phyloP scores from a whole-genome alignment of 2,113 vertebrate genomes.

The Scomber colias region DNA sequence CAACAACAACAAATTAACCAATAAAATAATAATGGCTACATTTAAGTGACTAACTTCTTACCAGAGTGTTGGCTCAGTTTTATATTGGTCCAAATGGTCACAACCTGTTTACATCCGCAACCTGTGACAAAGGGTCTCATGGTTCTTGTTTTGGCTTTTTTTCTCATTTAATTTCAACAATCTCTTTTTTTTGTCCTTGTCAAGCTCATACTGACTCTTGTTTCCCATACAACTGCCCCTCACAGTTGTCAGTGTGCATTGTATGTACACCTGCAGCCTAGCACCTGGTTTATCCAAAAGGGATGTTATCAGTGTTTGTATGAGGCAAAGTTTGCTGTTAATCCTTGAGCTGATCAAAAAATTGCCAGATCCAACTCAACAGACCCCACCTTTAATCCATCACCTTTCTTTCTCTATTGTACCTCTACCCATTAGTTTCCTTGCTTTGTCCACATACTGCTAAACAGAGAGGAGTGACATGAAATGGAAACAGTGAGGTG shows the following conservation, averaged over 20 bases:
- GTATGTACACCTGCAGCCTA: slow-evolving; percentile 8
- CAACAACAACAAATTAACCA: no score
- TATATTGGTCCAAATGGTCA: no score
- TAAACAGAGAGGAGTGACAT: slow-evolving; percentile 43
- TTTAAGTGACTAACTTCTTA: no score
- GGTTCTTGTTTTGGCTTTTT: neutral
- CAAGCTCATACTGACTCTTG: neutral
- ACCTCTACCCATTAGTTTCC: slow-evolving; percentile 9
- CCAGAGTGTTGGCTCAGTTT: no score
- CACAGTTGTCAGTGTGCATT: neutral
- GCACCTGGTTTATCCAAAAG: slow-evolving; percentile 20
- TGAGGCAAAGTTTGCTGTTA: slow-evolving; percentile 11
- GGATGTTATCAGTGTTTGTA: slow-evolving; percentile 27
- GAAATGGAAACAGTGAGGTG: slow-evolving; percentile 59
- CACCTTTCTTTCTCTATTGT: slow-evolving; percentile 6
- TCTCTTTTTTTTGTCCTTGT: neutral
- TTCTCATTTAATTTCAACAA: neutral
- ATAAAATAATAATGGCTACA: no score
- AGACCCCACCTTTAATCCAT: slow-evolving; percentile 24
- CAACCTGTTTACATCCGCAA: no score
- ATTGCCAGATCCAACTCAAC: slow-evolving; percentile 26
- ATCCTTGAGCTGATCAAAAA: slow-evolving; percentile 15
- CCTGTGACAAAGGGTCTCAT: neutral
- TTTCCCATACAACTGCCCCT: neutral
- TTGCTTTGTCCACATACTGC: neutral